A percentile compares a stretch with the other conserved stretches of the same genome.
Evolutionary conservation across 1,140 invertebrate genomes (phyloP).

Genomic region (Chrysoperla carnea): DNA sequence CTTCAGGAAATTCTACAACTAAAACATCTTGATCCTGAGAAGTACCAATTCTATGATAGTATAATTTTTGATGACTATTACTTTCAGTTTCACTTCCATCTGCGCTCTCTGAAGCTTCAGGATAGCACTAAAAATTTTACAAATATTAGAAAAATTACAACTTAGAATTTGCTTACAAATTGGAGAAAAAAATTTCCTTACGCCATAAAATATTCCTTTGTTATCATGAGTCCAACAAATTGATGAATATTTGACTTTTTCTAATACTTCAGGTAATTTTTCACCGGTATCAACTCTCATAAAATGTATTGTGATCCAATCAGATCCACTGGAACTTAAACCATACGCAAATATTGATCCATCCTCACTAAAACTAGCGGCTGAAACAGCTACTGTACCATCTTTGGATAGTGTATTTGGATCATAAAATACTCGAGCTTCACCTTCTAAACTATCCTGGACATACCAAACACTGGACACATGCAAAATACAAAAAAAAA

Average conservation of each 20-base stretch:
- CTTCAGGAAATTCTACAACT: slow-evolving; percentile 77
- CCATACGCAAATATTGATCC: slow-evolving; percentile 82
- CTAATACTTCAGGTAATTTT: slow-evolving; percentile 76
- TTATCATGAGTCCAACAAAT: slow-evolving; percentile 93
- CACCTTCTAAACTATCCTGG: slow-evolving; percentile 61
- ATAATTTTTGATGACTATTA: slow-evolving; percentile 84
- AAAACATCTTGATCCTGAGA: slow-evolving; percentile 76
- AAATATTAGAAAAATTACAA: slow-evolving; percentile 7
- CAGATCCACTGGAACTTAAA: slow-evolving; percentile 80
- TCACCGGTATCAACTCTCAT: slow-evolving; percentile 58
- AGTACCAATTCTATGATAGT: slow-evolving; percentile 80
- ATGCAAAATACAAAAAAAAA: slow-evolving; percentile 15
- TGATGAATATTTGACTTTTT: slow-evolving; percentile 81
- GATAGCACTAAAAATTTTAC: slow-evolving; percentile 36
- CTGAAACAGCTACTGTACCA: slow-evolving; percentile 75
- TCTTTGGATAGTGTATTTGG: slow-evolving; percentile 85
- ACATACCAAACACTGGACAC: slow-evolving; percentile 93
- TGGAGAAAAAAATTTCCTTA: slow-evolving; percentile 26
- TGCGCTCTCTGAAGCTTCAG: slow-evolving; percentile 56
- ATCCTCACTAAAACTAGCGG: slow-evolving; percentile 75
- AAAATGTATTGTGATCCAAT: slow-evolving; percentile 86
- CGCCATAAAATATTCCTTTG: slow-evolving; percentile 87
- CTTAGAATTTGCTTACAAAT: slow-evolving; percentile 1
- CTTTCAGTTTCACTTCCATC: slow-evolving; percentile 83
- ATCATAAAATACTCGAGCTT: slow-evolving; percentile 83